Conservation (phyloP, 2,113 vertebrate genomes). For the Lepisosteus oculatus region DNA sequence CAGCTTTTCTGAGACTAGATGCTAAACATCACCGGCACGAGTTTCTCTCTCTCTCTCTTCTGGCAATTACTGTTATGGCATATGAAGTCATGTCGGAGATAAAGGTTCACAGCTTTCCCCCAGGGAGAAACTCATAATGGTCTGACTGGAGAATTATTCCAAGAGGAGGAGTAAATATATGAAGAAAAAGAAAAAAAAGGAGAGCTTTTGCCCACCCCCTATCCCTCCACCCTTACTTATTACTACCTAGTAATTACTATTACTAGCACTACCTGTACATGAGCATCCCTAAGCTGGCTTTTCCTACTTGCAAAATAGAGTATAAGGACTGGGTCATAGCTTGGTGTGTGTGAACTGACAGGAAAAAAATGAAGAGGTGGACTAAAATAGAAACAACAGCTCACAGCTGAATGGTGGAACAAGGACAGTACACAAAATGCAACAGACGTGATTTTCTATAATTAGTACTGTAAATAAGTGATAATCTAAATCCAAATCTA, state of each 20-base stretch:
- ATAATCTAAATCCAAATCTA: conserved; percentile 34
- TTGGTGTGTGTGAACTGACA: conserved; percentile 43
- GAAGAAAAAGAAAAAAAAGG: conserved; percentile 41
- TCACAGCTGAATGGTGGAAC: conserved; percentile 31
- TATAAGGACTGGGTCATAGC: conserved; percentile 17
- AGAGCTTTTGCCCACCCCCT: background rate
- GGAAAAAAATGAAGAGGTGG: conserved; percentile 47
- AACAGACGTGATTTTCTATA: conserved; percentile 42
- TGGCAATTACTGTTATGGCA: conserved; percentile 60
- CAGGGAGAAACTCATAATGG: conserved; percentile 30
- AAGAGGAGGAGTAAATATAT: conserved; percentile 28
- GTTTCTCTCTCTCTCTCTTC: conserved; percentile 25
- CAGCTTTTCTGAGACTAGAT: background rate
- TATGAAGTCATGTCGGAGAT: conserved; percentile 55
- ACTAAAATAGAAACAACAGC: conserved; percentile 45
- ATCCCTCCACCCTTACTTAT: background rate
- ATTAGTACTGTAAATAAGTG: conserved; percentile 50
- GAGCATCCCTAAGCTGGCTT: background rate
- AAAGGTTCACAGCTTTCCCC: conserved; percentile 42
- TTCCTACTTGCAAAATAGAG: background rate
- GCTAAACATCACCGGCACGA: background rate
- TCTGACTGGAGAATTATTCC: conserved; percentile 21
- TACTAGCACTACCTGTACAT: background rate
- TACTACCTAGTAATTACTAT: too few species aligned
- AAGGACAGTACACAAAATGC: conserved; percentile 37